Conservation (phyloP, 2,113 vertebrate species). For the Rhea americana region DNA sequence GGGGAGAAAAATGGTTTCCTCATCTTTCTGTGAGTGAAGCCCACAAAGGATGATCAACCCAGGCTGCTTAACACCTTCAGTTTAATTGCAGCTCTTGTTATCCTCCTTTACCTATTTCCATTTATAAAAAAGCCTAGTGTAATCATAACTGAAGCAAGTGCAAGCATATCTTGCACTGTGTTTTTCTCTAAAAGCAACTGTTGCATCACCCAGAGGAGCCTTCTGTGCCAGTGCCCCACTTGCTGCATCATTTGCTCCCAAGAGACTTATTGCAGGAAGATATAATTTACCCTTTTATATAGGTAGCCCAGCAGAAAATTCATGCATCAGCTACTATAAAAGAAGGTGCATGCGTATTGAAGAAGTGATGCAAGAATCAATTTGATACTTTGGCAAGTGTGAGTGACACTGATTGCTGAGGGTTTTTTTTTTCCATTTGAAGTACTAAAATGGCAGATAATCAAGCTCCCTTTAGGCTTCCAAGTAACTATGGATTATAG, state of each 20-base stretch:
- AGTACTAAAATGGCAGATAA: not conserved
- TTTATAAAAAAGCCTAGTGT: not conserved
- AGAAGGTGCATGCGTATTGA: not conserved
- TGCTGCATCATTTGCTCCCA: not conserved
- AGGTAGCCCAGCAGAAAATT: not conserved
- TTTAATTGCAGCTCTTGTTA: not conserved
- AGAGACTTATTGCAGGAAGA: not conserved
- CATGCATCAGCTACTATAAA: not conserved
- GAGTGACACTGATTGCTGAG: not conserved
- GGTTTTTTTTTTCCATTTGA: not conserved
- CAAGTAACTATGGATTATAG: not conserved
- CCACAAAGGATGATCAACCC: not conserved
- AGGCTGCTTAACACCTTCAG: not conserved
- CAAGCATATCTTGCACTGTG: not conserved
- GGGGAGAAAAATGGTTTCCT: not conserved
- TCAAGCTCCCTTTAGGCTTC: slow-evolving; percentile 2
- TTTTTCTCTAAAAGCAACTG: not conserved
- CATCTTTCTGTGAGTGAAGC: no score
- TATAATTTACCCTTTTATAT: not conserved
- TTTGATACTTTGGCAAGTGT: slow-evolving; percentile 10
- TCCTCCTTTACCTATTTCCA: no score
- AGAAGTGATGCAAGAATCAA: not conserved
- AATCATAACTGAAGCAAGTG: not conserved
- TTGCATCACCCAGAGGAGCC: not conserved
- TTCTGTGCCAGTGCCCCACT: not conserved